Evolutionary conservation across 2,888 invertebrate species (phyloP), one percentile per base, ranked within the genome.

Genomic region (Dione juno): DNA sequence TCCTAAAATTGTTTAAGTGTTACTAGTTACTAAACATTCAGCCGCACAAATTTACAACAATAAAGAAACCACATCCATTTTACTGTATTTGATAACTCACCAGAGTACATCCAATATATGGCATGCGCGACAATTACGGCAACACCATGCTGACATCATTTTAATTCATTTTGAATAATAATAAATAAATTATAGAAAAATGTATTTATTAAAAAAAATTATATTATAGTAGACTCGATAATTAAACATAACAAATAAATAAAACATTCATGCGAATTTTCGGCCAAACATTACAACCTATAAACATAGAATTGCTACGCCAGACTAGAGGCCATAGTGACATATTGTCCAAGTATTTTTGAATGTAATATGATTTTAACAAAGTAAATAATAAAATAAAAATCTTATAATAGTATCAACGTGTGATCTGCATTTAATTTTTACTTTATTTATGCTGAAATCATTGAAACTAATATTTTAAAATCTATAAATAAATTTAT

Each of bases 61-160:
- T 79, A 79, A 87, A 89, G 90, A 92, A 92, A 90, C 93, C 93
- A 93, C 93, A 93, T 93, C 93, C 93, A 92, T 92, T 89, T 89
- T 72, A 85, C 80, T 80, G 80, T 80, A 77, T 80, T 83, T 87
- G 81, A 79, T 83, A 90, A 93, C 93, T 93, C 93, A 93, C 93
- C 93, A 83, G 81, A 88, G 78, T 82, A 88, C 85, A 86, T 90
- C 90, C 90, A 90, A 84, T 84, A 84, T 88, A 80, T 81, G 84
- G 82, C 93, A 93, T 93, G 93, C 93, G 88, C 85, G 89, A 87
- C 74, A 77, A 90, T 87, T 91, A 92, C 87, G 79, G 86, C 87
- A 88, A 86, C 88, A 89, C 84, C 92, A 92, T 93, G 93, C 92
- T 91, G 92, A 92, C 92, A 93, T 92, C 90, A 92, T 92, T 91